phyloP scores from a whole-genome alignment of 2,797 vertebrate genomes.

The Rhodeus uyekii region DNA sequence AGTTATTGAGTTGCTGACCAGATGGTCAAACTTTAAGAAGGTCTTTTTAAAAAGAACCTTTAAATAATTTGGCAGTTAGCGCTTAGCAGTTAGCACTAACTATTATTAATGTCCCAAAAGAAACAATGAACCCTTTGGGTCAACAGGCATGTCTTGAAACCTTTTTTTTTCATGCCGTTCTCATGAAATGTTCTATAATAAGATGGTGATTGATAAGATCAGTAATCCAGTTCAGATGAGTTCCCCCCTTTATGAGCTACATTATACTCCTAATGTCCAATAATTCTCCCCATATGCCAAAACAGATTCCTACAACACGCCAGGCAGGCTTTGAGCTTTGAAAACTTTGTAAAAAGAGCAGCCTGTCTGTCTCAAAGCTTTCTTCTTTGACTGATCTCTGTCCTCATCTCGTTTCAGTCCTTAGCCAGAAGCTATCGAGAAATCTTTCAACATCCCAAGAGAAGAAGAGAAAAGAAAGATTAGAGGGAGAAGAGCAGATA shows the following conservation, averaged over 20 bases:
- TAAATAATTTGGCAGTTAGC: not conserved
- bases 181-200: constrained; percentile 58
- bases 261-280: constrained; percentile 54
- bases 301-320: constrained; percentile 39
- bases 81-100: not conserved
- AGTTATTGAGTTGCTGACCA: constrained; percentile 6
- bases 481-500: not conserved
- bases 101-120: not conserved
- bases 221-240: constrained; percentile 51
- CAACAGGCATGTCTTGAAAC: constrained; percentile 40
- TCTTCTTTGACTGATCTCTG: constrained; percentile 28
- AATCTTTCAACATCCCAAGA: constrained; percentile 6
- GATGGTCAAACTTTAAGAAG: not conserved
- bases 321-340: constrained; percentile 33
- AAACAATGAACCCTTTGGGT: constrained; percentile 18
- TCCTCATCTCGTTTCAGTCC: constrained; percentile 1
- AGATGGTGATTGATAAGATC: constrained; percentile 55
- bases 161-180: constrained; percentile 44
- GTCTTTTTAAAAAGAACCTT: not conserved
- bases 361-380: constrained; percentile 15
- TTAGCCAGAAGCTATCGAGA: constrained; percentile 3
- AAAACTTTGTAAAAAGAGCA: constrained; percentile 37
- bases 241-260: constrained; percentile 58
- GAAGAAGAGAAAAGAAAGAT: not conserved
- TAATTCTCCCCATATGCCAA: constrained; percentile 60